Evolutionary conservation across 2,888 invertebrate genomes (phyloP).

Genomic region (Biston stratarius): DNA sequence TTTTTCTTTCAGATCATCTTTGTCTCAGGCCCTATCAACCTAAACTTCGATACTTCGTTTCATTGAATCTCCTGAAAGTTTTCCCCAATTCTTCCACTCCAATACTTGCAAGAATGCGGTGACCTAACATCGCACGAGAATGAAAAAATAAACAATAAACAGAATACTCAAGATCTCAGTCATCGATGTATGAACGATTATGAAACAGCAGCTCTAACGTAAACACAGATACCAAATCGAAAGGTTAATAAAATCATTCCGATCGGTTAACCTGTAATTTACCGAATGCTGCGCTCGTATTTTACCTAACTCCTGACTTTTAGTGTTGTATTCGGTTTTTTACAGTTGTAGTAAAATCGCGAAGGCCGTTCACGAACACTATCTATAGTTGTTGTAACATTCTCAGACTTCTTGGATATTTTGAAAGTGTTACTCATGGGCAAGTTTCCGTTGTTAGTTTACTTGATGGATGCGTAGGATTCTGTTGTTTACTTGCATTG

Average conservation of each 20-base stretch:
- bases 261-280: slow-evolving; percentile 64
- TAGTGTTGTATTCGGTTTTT: slow-evolving; percentile 75
- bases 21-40: too few species aligned
- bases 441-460: slow-evolving; percentile 41
- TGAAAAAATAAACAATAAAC: slow-evolving; percentile 40
- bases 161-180: slow-evolving; percentile 43
- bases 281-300: slow-evolving; percentile 63
- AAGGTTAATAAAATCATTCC: slow-evolving; percentile 81
- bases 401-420: slow-evolving; percentile 41
- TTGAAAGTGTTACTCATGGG: slow-evolving; percentile 44
- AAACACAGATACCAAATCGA: slow-evolving; percentile 66
- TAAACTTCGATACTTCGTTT: too few species aligned
- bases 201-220: slow-evolving; percentile 61
- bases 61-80: slow-evolving; percentile 4
- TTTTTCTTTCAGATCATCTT: too few species aligned
- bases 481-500: slow-evolving; percentile 21
- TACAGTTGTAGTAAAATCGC: slow-evolving; percentile 72
- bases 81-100: slow-evolving; percentile 6
- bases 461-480: slow-evolving; percentile 39
- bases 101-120: slow-evolving; percentile 33
- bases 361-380: slow-evolving; percentile 66
- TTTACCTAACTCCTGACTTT: slow-evolving; percentile 73
- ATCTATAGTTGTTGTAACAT: slow-evolving; percentile 35
- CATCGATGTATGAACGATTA: slow-evolving; percentile 59
- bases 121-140: slow-evolving; percentile 32